A percentile compares a stretch with the other conserved stretches of the same genome.
Evolutionary conservation across 2,888 invertebrate genomes (phyloP).

Genomic region (Dolichopus griseipennis): DNA sequence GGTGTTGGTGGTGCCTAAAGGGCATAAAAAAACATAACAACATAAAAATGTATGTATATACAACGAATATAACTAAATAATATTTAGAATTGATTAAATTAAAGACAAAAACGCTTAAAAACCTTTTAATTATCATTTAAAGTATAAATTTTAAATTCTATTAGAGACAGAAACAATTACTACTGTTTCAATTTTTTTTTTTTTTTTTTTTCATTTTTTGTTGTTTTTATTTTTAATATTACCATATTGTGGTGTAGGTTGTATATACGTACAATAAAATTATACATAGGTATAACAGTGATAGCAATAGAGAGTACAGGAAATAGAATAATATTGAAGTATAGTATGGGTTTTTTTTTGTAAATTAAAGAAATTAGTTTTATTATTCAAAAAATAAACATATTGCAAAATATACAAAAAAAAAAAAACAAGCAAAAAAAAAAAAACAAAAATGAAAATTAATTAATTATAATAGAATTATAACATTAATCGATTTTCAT

Average conservation of each 20-base stretch:
- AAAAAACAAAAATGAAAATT: no score
- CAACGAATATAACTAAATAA: no score
- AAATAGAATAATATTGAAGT: background rate
- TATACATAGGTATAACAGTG: no score
- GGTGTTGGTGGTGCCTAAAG: background rate
- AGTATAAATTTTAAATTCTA: conserved; percentile 1
- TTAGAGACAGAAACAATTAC: background rate
- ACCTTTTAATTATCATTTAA: background rate
- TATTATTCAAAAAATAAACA: background rate
- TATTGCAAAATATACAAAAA: no score
- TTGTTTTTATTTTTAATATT: background rate
- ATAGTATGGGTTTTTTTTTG: background rate
- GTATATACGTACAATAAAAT: background rate
- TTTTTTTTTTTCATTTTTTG: background rate
- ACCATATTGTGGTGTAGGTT: background rate
- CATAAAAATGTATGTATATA: no score
- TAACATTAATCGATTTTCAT: background rate
- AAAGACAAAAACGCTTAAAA: background rate
- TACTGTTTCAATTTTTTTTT: background rate
- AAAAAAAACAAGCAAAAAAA: no score
- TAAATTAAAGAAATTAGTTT: background rate
- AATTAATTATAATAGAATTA: background rate
- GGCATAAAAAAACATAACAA: background rate
- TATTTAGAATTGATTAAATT: background rate
- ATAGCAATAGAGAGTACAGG: background rate